Conservation (phyloP, 2,888 invertebrate species). For the Eilema sororculum region DNA sequence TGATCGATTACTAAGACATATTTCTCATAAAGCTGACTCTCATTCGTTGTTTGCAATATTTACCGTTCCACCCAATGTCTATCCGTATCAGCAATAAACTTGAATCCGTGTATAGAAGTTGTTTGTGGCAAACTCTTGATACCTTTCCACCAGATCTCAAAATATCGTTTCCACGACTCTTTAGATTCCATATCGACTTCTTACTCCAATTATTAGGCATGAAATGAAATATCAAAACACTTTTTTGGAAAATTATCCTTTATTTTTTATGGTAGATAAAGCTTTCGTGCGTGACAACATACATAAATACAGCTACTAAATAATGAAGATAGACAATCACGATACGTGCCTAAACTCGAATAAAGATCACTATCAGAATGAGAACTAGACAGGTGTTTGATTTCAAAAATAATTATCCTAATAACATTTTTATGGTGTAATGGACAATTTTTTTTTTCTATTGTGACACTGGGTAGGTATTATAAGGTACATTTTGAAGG, state of each 20-base stretch:
- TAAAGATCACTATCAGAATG: conserved; percentile 62
- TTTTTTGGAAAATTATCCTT: conserved; percentile 16
- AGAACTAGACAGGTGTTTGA: conserved; percentile 62
- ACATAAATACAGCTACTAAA: conserved; percentile 37
- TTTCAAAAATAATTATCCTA: conserved; percentile 37
- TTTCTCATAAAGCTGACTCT: no score
- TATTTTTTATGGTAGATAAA: conserved; percentile 32
- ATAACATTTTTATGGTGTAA: conserved; percentile 30
- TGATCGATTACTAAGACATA: no score
- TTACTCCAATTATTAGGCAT: conserved; percentile 17
- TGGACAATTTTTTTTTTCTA: not conserved
- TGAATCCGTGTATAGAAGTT: conserved; percentile 89
- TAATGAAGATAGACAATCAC: conserved; percentile 39
- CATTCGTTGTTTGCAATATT: conserved; percentile 3
- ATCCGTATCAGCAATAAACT: conserved; percentile 88
- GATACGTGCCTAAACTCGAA: conserved; percentile 36
- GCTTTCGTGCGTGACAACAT: conserved; percentile 45
- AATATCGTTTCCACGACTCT: conserved; percentile 64
- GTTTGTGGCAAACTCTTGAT: conserved; percentile 81
- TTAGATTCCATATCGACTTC: conserved; percentile 56
- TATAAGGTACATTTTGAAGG: not conserved
- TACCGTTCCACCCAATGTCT: conserved; percentile 89
- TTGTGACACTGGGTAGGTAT: not conserved
- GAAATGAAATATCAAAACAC: not conserved
- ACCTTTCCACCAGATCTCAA: conserved; percentile 81